Conservation (phyloP, 1,140 invertebrate genomes). For the Cydia strobilella region DNA sequence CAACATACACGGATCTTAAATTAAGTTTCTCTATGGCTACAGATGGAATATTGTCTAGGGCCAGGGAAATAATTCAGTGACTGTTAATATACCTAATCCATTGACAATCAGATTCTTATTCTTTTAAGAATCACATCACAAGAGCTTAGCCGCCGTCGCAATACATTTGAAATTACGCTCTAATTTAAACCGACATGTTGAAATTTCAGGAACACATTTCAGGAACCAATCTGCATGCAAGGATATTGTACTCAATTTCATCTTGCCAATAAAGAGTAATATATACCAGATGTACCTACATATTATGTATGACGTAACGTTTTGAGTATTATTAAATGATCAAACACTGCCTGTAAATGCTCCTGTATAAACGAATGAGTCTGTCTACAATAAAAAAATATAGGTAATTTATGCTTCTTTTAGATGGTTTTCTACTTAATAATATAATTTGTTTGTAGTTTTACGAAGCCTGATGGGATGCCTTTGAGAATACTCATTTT, state of each 20-base stretch:
- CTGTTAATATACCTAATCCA: too few species aligned
- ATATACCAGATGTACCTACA: background rate
- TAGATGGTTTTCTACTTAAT: constrained; percentile 18
- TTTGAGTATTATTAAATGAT: constrained; percentile 45
- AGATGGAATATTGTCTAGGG: too few species aligned
- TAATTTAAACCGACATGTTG: too few species aligned
- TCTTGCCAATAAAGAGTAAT: constrained; percentile 23
- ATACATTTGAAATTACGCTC: too few species aligned
- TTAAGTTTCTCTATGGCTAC: too few species aligned
- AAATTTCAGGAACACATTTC: background rate
- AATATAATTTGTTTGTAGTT: constrained; percentile 2
- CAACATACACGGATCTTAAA: too few species aligned
- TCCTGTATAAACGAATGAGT: constrained; percentile 53
- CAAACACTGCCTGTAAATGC: constrained; percentile 61
- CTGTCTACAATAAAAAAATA: constrained; percentile 18
- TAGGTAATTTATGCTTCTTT: constrained; percentile 32
- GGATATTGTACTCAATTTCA: constrained; percentile 19
- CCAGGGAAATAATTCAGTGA: too few species aligned
- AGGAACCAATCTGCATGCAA: constrained; percentile 19
- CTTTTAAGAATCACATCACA: too few species aligned
- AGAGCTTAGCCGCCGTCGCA: too few species aligned
- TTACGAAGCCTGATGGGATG: constrained; percentile 53
- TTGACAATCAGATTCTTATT: too few species aligned
- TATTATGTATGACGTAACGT: constrained; percentile 26
- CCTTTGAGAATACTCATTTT: constrained; percentile 75